These are phyloP conservation scores for Hyppa rectilinea DNA, from an alignment of 2,888 invertebrate species.

Conservation along the genomic window DNA sequence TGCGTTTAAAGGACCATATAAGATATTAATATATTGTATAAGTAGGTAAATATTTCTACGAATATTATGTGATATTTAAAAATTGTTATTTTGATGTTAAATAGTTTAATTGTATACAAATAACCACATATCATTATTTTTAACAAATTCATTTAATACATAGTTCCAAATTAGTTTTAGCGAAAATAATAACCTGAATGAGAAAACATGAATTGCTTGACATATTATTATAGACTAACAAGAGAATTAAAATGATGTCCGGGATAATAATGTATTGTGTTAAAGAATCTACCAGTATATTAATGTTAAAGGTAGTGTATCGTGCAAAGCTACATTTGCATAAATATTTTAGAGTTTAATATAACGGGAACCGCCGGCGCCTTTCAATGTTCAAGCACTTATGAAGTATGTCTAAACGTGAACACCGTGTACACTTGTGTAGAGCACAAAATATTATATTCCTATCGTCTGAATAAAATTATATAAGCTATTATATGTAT, in stretches of 20 bases:
- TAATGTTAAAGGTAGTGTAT: slow-evolving; percentile 46
- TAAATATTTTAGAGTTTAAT: slow-evolving; percentile 42
- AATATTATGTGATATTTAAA: slow-evolving; percentile 90
- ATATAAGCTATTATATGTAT: slow-evolving; percentile 65
- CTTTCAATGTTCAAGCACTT: slow-evolving; percentile 63
- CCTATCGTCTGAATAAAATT: slow-evolving; percentile 66
- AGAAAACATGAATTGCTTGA: slow-evolving; percentile 54
- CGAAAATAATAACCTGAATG: slow-evolving; percentile 53
- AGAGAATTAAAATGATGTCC: slow-evolving; percentile 40
- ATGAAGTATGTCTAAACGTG: slow-evolving; percentile 58
- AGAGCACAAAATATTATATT: slow-evolving; percentile 74
- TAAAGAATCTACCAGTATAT: slow-evolving; percentile 42
- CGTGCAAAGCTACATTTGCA: slow-evolving; percentile 45
- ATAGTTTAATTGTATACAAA: slow-evolving; percentile 84
- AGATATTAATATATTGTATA: slow-evolving; percentile 85
- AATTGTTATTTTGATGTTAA: slow-evolving; percentile 86
- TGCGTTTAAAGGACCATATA: slow-evolving; percentile 77
- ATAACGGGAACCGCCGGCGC: slow-evolving; percentile 48
- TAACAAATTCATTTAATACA: slow-evolving; percentile 77
- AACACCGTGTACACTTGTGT: slow-evolving; percentile 67
- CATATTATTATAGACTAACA: slow-evolving; percentile 57
- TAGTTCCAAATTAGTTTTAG: slow-evolving; percentile 69
- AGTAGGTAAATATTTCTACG: slow-evolving; percentile 83
- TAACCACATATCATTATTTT: slow-evolving; percentile 89
- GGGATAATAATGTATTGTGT: slow-evolving; percentile 34